phyloP scores from a whole-genome alignment of 2,797 vertebrate genomes.

The Echiichthys vipera region DNA sequence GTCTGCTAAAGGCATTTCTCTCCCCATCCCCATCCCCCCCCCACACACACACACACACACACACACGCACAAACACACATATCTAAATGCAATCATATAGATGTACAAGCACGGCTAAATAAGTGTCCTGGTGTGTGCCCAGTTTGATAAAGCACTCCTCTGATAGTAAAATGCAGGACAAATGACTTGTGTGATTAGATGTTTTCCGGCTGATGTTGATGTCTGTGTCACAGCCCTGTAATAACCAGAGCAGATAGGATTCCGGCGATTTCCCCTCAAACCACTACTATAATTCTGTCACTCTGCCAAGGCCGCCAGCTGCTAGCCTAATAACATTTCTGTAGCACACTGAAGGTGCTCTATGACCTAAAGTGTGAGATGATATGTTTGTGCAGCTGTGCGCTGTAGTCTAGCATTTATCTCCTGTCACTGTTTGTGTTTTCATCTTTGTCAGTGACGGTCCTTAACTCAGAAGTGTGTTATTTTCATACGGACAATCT shows the following conservation, averaged over 20 bases:
- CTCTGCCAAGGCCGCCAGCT: conserved; percentile 67
- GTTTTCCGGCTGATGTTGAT: conserved; percentile 24
- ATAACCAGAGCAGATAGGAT: conserved; percentile 11
- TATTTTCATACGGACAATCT: background rate
- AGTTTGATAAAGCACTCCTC: conserved; percentile 8
- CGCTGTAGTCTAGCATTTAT: conserved; percentile 20
- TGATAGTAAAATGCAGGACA: background rate
- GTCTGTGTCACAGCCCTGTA: conserved; percentile 12
- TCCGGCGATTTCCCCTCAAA: conserved; percentile 18
- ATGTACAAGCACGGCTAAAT: background rate
- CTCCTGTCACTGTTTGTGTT: conserved; percentile 30
- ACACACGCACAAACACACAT: conserved; percentile 11
- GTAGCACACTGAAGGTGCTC: conserved; percentile 37
- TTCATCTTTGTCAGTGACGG: conserved; percentile 26
- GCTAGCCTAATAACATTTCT: conserved; percentile 52
- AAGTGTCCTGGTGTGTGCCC: background rate
- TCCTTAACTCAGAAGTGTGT: background rate
- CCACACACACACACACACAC: background rate
- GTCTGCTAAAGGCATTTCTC: conserved; percentile 61
- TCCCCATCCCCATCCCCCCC: background rate
- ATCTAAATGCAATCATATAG: conserved; percentile 1
- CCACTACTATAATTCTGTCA: conserved; percentile 55
- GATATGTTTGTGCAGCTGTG: conserved; percentile 51
- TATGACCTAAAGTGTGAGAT: conserved; percentile 45
- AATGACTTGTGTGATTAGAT: conserved; percentile 21